phyloP scores from a whole-genome alignment of 1,140 invertebrate species.

The Vanessa tameamea region DNA sequence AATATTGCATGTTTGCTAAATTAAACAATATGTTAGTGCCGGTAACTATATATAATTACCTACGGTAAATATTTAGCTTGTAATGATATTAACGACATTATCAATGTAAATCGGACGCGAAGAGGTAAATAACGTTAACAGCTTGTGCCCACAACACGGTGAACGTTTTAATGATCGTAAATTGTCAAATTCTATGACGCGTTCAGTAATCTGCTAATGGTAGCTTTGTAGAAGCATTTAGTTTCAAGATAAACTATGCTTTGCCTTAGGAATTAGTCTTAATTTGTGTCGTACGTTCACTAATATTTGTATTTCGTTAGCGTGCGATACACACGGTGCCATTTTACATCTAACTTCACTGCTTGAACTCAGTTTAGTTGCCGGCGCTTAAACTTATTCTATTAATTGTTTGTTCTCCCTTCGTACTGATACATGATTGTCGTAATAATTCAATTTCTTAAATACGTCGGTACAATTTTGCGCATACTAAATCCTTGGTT shows the following conservation, averaged over 20 bases:
- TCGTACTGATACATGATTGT: no score
- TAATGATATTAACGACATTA: conserved; percentile 19
- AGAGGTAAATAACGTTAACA: conserved; percentile 30
- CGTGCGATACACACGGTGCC: conserved; percentile 54
- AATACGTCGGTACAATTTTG: no score
- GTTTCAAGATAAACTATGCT: conserved; percentile 72
- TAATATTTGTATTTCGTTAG: conserved; percentile 79
- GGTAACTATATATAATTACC: background rate
- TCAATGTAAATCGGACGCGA: conserved; percentile 4
- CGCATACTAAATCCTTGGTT: no score
- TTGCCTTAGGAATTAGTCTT: conserved; percentile 77
- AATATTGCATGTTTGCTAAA: background rate
- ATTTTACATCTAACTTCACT: background rate
- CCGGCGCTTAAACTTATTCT: background rate
- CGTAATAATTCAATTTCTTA: no score
- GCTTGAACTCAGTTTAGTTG: background rate
- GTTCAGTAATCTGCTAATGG: conserved; percentile 57
- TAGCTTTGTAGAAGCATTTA: conserved; percentile 74
- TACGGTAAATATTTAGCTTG: background rate
- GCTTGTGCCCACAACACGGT: conserved; percentile 22
- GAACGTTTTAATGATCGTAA: conserved; percentile 33
- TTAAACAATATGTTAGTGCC: background rate
- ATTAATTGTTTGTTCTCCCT: no score
- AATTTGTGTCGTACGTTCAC: conserved; percentile 73
- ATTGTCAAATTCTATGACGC: conserved; percentile 47